Conservation (phyloP, 2,888 invertebrate genomes). For the Cynaeus angustus region DNA sequence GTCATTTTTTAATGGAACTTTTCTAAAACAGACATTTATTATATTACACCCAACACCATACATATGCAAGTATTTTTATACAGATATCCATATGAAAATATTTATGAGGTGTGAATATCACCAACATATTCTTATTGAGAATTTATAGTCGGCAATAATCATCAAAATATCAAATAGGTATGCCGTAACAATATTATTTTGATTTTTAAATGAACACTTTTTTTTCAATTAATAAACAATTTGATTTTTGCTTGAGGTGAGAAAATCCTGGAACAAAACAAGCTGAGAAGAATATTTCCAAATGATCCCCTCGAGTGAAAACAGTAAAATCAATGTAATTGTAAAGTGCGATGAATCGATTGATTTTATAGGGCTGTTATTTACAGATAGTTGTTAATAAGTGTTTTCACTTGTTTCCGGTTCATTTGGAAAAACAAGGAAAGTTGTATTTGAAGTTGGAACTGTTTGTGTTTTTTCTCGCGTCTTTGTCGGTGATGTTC, state of each 20-base stretch:
- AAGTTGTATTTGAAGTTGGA: neutral
- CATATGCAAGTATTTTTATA: no score
- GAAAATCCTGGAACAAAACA: constrained; percentile 6
- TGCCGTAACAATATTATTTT: no score
- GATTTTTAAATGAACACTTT: neutral
- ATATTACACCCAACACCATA: no score
- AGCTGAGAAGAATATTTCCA: neutral
- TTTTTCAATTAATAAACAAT: neutral
- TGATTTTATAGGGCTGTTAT: constrained; percentile 13
- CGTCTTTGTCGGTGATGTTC: neutral
- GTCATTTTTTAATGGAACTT: no score
- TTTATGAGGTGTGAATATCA: no score
- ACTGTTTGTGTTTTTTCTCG: no score
- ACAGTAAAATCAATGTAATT: constrained; percentile 11
- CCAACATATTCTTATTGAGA: no score
- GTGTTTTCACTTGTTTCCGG: neutral
- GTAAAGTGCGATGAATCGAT: constrained; percentile 3
- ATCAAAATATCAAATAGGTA: no score
- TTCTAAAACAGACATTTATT: no score
- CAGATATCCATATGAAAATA: no score
- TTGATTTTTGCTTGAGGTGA: neutral
- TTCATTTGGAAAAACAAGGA: neutral
- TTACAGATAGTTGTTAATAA: constrained; percentile 8
- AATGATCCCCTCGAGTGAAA: neutral
- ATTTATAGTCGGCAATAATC: no score